Evolutionary conservation across 2,888 invertebrate species (phyloP).

Genomic region (Chloroclystis v-ata): DNA sequence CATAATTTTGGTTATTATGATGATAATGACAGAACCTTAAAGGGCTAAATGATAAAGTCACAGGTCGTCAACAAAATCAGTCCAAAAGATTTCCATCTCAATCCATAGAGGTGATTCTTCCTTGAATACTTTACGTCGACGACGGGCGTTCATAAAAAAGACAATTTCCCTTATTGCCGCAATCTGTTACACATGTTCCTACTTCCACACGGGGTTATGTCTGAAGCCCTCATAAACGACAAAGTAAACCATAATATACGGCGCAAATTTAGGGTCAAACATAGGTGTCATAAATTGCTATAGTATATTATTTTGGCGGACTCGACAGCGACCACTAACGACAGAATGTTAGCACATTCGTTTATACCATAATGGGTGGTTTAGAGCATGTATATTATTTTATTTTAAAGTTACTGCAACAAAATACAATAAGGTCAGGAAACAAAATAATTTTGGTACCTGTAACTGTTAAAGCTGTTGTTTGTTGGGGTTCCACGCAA

Average conservation of each 20-base stretch:
- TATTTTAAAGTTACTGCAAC: no score
- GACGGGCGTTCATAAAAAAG: conserved; percentile 74
- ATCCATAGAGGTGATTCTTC: conserved; percentile 39
- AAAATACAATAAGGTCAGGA: no score
- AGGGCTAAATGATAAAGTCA: no score
- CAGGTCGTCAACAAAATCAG: neutral
- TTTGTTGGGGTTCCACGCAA: no score
- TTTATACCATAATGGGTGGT: conserved; percentile 24
- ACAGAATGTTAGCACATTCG: conserved; percentile 33
- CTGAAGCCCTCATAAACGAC: conserved; percentile 76
- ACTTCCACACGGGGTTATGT: conserved; percentile 60
- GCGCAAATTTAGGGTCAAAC: conserved; percentile 74
- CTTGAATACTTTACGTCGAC: conserved; percentile 67
- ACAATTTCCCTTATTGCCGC: conserved; percentile 77
- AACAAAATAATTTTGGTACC: no score
- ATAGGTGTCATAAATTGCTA: conserved; percentile 64
- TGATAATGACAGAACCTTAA: no score
- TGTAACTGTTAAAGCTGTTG: no score
- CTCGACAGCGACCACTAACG: conserved; percentile 40
- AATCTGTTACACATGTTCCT: conserved; percentile 72
- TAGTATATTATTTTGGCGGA: conserved; percentile 57
- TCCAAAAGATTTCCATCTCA: conserved; percentile 26
- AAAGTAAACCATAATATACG: conserved; percentile 77
- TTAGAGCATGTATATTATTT: conserved; percentile 13
- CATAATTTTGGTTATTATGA: no score